Percentiles rank a stretch among this genome's conserved stretches.
phyloP scores from a whole-genome alignment of 2,888 invertebrate species.

The Lepas anatifera region DNA sequence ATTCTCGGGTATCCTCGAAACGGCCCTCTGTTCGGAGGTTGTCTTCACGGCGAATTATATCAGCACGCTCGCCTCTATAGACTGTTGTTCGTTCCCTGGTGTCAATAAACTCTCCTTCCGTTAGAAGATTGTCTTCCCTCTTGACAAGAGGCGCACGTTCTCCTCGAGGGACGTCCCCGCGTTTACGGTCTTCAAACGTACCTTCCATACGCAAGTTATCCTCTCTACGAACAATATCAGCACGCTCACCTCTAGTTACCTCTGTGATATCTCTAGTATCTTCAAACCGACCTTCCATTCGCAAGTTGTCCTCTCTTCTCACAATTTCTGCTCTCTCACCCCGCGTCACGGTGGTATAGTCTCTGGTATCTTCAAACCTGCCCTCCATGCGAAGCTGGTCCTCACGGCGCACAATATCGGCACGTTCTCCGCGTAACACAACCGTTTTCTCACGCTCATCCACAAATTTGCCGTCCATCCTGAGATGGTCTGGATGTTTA shows the following conservation, averaged over 20 bases:
- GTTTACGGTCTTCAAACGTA: background rate
- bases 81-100: conserved; percentile 13
- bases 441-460: background rate
- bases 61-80: conserved; percentile 18
- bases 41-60: conserved; percentile 20
- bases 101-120: conserved; percentile 30
- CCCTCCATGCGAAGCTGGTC: conserved; percentile 22
- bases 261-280: background rate
- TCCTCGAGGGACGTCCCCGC: background rate
- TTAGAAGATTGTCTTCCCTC: conserved; percentile 23
- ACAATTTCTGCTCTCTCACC: conserved; percentile 24
- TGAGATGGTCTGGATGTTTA: conserved; percentile 37
- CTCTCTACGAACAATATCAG: background rate
- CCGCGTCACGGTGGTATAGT: conserved; percentile 22
- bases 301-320: conserved; percentile 29
- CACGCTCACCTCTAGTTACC: background rate
- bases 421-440: conserved; percentile 19
- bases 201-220: background rate
- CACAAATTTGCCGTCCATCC: conserved; percentile 37
- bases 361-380: background rate
- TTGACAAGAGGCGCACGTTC: conserved; percentile 28
- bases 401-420: conserved; percentile 18
- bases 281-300: background rate
- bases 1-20: conserved; percentile 19
- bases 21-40: conserved; percentile 24